Evolutionary conservation across 1,140 invertebrate genomes (phyloP), one percentile per base, ranked within the genome.

Genomic region (Tetraneura akinire): DNA sequence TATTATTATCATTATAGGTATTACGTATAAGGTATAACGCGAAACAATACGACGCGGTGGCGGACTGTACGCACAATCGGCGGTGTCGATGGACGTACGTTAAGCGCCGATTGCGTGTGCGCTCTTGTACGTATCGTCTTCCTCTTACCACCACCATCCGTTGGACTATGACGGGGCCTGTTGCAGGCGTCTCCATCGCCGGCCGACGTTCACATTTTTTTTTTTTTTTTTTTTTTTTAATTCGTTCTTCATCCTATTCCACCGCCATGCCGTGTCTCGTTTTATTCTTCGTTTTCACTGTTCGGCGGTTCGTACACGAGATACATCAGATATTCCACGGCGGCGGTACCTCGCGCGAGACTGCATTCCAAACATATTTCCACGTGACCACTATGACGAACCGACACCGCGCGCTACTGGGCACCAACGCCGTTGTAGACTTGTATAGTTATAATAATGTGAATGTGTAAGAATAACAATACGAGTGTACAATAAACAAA

Each of bases 341-440:
- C 32, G 32, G 32, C 8, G 64, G 32, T 45, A 45, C 45, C 68
- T 42, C 45, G 13, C 21, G 14, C 45, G 11, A 29, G 73, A 76
- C 73, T 21, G 73, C 73, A 76, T 76, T 76, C 73, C 73, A 13
- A 13, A 37, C 49, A 57, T 76, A 57, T 23, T 76, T 76, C 73
- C 8, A 51, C 26, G 71, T 21, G 51, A 18, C 3, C 18, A 1
- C 37, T 21, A 45, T 11, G 21, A 45, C 13, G 21, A 68, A 68
- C 21, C 66, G 66, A 68, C 42, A 68, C 42, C 42, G 42, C 21
- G 42, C 21, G 66, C 66, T 68, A 68, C 66, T 14, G 66, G 66
- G 53, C 53, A 55, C 51, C 47, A 11, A 1, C 13, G 26, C 29
- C 64, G 21, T 11, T 21, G 21, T 42, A 37, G 42, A 1, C 57